These are phyloP conservation scores for Hedya salicella DNA, from an alignment of 2,888 invertebrate genomes.

Conservation along the genomic window DNA sequence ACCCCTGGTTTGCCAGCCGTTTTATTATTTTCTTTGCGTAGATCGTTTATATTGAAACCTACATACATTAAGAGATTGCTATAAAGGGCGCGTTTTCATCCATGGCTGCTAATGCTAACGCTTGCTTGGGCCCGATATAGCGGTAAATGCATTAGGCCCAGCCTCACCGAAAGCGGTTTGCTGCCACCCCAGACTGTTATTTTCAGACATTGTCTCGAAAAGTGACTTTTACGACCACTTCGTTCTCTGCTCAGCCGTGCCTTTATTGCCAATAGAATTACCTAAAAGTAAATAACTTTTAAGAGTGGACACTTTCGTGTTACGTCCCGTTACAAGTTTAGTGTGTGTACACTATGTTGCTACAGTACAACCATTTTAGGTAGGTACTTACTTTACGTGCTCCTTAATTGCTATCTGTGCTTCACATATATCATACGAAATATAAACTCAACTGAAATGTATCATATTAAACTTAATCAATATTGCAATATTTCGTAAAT, in stretches of 20 bases:
- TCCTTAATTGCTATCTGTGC: too few species aligned
- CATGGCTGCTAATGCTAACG: constrained; percentile 15
- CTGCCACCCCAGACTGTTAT: constrained; percentile 40
- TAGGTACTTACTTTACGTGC: too few species aligned
- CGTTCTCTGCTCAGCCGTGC: constrained; percentile 54
- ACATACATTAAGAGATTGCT: constrained; percentile 34
- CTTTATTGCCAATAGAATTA: constrained; percentile 60
- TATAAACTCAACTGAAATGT: too few species aligned
- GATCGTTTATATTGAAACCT: constrained; percentile 29
- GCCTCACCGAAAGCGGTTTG: constrained; percentile 39
- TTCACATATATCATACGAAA: too few species aligned
- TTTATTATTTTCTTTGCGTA: constrained; percentile 48
- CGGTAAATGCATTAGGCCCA: constrained; percentile 39
- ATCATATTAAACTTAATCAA: too few species aligned
- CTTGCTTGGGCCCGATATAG: constrained; percentile 31
- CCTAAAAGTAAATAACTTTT: constrained; percentile 60
- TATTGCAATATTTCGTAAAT: too few species aligned
- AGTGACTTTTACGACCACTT: constrained; percentile 62
- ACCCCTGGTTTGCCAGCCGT: constrained; percentile 53
- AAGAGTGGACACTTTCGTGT: constrained; percentile 40
- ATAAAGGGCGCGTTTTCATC: constrained; percentile 26
- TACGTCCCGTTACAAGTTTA: constrained; percentile 7
- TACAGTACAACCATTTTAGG: too few species aligned
- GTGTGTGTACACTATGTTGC: not conserved
- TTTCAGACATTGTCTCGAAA: constrained; percentile 55